A percentile compares a stretch with the other conserved stretches of the same genome.
phyloP scores from a whole-genome alignment of 2,888 invertebrate species.

The Prenolepis imparis region DNA sequence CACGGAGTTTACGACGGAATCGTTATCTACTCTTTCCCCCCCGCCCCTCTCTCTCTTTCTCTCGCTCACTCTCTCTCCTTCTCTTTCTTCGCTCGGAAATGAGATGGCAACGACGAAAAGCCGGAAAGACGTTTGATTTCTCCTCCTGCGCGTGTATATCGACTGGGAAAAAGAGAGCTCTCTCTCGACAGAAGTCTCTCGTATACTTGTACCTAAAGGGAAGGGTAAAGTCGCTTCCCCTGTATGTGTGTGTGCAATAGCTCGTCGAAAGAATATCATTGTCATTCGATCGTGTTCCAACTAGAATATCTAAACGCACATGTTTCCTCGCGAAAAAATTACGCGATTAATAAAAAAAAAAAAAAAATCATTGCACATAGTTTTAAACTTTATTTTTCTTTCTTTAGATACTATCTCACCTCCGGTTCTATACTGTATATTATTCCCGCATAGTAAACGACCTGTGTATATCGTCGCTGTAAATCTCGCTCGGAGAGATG shows the following conservation, averaged over 20 bases:
- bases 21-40: background rate
- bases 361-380: constrained; percentile 16
- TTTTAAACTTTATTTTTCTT: background rate
- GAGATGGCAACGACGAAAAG: constrained; percentile 26
- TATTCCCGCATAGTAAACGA: background rate
- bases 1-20: constrained; percentile 17
- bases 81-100: constrained; percentile 16
- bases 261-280: background rate
- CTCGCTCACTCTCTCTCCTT: background rate
- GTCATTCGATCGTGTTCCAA: background rate
- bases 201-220: background rate
- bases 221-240: constrained; percentile 15
- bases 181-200: constrained; percentile 20
- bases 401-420: background rate
- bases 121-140: constrained; percentile 26
- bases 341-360: constrained; percentile 5
- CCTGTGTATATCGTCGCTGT: constrained; percentile 29
- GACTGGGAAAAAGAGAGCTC: background rate
- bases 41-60: background rate
- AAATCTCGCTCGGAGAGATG: constrained; percentile 47
- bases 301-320: background rate
- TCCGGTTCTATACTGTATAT: constrained; percentile 1
- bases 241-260: background rate
- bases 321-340: background rate
- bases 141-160: background rate